Base-by-base conservation (phyloP, 2,888 invertebrate species). In the Drosophila borealis region DNA sequence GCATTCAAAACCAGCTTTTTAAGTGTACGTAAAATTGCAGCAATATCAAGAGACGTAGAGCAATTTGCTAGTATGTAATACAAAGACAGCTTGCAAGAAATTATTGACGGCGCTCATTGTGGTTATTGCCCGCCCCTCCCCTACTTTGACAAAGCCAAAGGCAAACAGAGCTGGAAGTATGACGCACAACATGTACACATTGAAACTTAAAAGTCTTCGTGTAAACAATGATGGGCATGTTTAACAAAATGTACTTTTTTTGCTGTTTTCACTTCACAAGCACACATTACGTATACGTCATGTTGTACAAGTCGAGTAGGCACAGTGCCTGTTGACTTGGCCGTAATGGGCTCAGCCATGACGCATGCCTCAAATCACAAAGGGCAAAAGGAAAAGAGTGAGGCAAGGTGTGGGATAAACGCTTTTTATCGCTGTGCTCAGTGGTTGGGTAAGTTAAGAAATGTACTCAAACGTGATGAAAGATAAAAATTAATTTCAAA, bases 151-250 rank as follows among this genome's bases (percentile, higher is more conserved):
- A 48, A 64, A 62, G 51, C 48, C 60, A 17, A 46, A 34, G 41
- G 56, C 56, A 77, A 77, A 75, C 57, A 62, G 51, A 33, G 57
- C 36, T 59, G 29, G 69, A 61, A 63, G 68, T 80, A 76, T 78
- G 73, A 74, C 64, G 65, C 70, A 78, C 67, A 65, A 17, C 64
- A 34, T 73, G 62, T 34, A 51, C 37, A 55, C 42, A 53, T 49
- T 57, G 67, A 67, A 59, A 69, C 65, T 80, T 68, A 55, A 73
- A 86, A 85, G 84, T 73, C 86, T 70, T 76, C 78, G 74, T 80
- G 86, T 82, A 73, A 80, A 88, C 84, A 88, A 88, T 88, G 88
- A 86, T 88, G 88, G 75, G 86, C 83, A 82, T 88, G 83, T 85
- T 85, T 78, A 78, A 85, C 78, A 84, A 78, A 80, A 70, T 78